Conservation (phyloP, 2,113 vertebrate genomes). For the Cairina moschata region DNA sequence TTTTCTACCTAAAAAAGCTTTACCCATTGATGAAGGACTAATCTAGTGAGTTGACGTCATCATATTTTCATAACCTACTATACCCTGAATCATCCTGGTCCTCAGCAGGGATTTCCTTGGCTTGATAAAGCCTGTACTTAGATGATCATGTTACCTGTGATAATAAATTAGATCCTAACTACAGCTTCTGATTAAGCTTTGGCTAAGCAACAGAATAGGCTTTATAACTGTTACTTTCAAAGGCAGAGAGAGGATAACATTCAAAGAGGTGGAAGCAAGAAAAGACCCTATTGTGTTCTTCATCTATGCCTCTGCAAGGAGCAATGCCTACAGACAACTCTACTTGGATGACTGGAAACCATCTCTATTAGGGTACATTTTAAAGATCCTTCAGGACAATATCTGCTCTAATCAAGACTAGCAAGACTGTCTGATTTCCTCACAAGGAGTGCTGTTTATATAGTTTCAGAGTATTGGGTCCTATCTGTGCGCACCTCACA, state of each 20-base stretch:
- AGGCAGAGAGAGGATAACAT: neutral
- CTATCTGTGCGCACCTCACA: neutral
- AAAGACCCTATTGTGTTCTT: neutral
- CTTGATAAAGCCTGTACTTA: neutral
- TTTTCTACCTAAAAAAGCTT: slow-evolving; percentile 15
- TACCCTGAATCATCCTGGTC: neutral
- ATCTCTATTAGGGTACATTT: neutral
- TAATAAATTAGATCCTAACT: slow-evolving; percentile 3
- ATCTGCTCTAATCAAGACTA: neutral
- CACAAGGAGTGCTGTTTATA: neutral
- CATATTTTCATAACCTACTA: slow-evolving; percentile 22
- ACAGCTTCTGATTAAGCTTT: neutral
- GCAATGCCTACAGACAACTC: neutral
- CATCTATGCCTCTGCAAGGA: neutral
- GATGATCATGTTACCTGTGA: neutral
- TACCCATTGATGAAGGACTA: neutral
- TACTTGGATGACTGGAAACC: neutral
- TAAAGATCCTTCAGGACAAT: neutral
- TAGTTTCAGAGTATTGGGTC: neutral
- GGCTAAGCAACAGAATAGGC: neutral
- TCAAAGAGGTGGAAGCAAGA: neutral
- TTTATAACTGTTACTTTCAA: neutral
- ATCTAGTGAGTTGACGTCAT: neutral
- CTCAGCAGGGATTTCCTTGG: neutral
- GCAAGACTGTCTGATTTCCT: neutral